Evolutionary conservation across 1,140 invertebrate species (phyloP).

Genomic region (Ericerus pela): DNA sequence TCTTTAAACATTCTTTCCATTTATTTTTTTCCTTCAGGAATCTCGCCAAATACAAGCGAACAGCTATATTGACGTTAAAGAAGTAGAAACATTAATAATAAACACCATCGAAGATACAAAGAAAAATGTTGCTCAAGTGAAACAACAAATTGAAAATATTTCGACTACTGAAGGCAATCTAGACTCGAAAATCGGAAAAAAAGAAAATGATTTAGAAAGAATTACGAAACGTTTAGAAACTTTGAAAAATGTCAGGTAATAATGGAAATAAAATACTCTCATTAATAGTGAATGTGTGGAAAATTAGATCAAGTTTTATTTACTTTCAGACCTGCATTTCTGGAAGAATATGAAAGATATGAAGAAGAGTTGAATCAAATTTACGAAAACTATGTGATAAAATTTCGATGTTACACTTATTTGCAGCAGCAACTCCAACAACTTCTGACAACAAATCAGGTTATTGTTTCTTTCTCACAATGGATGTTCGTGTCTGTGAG

Average conservation of each 20-base stretch:
- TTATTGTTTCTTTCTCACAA: background rate
- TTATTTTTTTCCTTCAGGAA: conserved; percentile 32
- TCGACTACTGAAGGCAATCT: conserved; percentile 70
- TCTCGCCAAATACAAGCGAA: conserved; percentile 44
- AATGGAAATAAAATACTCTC: background rate
- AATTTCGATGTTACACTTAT: conserved; percentile 73
- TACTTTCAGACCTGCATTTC: conserved; percentile 70
- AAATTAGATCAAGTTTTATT: background rate
- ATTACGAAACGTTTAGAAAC: conserved; percentile 85
- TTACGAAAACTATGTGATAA: conserved; percentile 76
- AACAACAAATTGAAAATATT: conserved; percentile 64
- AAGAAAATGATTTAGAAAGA: conserved; percentile 73
- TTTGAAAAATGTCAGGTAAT: conserved; percentile 76
- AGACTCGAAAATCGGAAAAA: conserved; percentile 82
- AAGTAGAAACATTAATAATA: conserved; percentile 59
- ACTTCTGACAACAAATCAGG: background rate
- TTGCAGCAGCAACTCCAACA: conserved; percentile 62
- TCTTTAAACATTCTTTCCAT: conserved; percentile 4
- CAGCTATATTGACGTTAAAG: conserved; percentile 65
- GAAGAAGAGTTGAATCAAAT: conserved; percentile 71
- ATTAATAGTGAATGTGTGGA: background rate
- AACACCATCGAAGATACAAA: conserved; percentile 50
- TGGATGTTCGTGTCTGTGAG: background rate
- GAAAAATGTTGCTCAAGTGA: conserved; percentile 53
- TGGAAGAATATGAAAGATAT: conserved; percentile 87